phyloP scores from a whole-genome alignment of 2,888 invertebrate genomes.

The Pollenia angustigena region DNA sequence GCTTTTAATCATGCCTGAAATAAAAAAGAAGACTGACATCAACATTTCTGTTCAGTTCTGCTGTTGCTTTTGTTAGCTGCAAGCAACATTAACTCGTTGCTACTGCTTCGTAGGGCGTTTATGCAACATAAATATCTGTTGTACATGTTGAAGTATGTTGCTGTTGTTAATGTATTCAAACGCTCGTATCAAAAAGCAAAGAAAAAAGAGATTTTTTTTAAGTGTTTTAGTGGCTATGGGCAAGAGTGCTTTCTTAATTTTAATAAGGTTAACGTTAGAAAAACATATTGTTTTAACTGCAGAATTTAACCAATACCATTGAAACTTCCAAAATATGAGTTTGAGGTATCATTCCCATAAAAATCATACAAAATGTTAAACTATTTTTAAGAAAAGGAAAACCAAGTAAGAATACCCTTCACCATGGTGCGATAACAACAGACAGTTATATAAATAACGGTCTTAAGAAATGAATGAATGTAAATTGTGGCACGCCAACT shows the following conservation, averaged over 20 bases:
- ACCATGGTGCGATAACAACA: too few relatives aligned
- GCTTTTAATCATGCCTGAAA: constrained; percentile 65
- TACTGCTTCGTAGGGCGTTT: constrained; percentile 73
- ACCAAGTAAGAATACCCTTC: too few relatives aligned
- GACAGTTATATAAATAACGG: too few relatives aligned
- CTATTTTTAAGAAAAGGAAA: too few relatives aligned
- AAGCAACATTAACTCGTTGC: constrained; percentile 72
- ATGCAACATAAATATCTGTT: constrained; percentile 72
- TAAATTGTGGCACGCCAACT: too few relatives aligned
- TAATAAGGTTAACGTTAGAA: neutral
- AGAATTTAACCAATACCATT: too few relatives aligned
- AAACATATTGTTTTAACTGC: too few relatives aligned
- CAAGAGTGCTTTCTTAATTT: neutral
- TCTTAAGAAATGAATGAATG: too few relatives aligned
- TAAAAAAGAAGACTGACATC: constrained; percentile 51
- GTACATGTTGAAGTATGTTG: constrained; percentile 36
- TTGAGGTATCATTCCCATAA: too few relatives aligned
- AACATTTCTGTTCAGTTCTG: constrained; percentile 42
- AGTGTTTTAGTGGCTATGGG: constrained; percentile 18
- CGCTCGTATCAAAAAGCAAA: neutral
- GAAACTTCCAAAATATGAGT: too few relatives aligned
- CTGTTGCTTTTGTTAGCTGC: constrained; percentile 63
- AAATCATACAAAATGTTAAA: too few relatives aligned
- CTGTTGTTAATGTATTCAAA: constrained; percentile 20
- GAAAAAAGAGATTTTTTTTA: neutral